Base-by-base conservation (phyloP, 2,113 vertebrate genomes). In the Cyphomyrus plagiostoma region DNA sequence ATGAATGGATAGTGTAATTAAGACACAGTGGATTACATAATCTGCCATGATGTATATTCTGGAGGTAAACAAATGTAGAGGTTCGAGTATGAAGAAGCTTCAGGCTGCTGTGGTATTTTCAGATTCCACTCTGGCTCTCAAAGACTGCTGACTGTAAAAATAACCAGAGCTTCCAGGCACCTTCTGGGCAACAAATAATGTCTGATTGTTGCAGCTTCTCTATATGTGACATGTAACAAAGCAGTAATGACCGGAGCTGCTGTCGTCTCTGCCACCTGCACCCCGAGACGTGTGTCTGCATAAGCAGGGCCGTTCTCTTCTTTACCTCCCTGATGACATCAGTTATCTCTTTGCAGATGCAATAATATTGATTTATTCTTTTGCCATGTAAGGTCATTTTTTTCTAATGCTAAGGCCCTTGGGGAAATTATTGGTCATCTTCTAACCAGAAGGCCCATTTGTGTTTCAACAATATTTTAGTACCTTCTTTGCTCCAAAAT, bases 331-430 rank as follows among this genome's bases (percentile, higher is more conserved):
- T 93, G 92, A 94, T 95, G 92, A 93, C 92, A 93, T 95, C 93
- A 93, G 92, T 94, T 93, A 94, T 94, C 92, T 92, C 93, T 94
- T 92, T 91, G 89, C 88, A 87, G 89, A 93, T 92, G 92, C 92
- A 94, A 93, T 94, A 93, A 89, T 93, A 95, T 93, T 92, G 94
- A 94, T 93, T 89, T 42, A 88, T 84, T 88, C 83, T 70, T 48
- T 91, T 56, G 77, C 66, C 86, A 84, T 91, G 56, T 90, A 86
- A 87, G 90, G 89, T 92, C 89, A 87, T 53, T 87, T 84, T 5
- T 90, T 85, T 77, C 91, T 92, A 92, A 91, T 91, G 90, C 62
- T 23, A 3, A 49, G 77, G 85, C 89, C 91, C 93, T 90, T 26
- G 13, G 91, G 93, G 91, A 94, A 93, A 94, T 93, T 85, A 92